phyloP scores from a whole-genome alignment of 2,113 vertebrate genomes.

The Bucco capensis region DNA sequence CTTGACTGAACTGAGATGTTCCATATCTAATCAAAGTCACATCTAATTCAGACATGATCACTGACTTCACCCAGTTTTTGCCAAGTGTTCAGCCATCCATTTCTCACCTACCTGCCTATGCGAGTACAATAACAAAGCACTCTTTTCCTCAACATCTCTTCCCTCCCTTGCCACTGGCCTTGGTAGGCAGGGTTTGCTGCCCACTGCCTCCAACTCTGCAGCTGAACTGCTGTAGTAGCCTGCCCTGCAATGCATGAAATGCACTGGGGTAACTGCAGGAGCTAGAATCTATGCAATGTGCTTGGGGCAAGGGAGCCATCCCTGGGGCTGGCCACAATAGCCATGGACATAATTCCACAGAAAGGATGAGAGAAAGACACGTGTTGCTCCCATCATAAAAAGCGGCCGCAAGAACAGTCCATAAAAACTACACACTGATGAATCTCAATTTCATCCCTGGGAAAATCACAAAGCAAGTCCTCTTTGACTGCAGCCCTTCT shows the following conservation, averaged over 20 bases:
- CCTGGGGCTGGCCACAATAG: not conserved
- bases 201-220: rapidly evolving
- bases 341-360: not conserved
- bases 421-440: not conserved
- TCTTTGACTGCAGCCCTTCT: not conserved
- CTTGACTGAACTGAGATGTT: not conserved
- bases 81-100: not conserved
- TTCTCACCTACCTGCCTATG: rapidly evolving
- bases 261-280: not conserved
- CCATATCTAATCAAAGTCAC: not conserved
- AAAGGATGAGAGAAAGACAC: not conserved
- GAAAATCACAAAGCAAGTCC: not conserved
- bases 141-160: not conserved
- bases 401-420: not conserved
- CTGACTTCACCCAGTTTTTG: not conserved
- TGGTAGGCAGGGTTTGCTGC: not conserved
- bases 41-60: not conserved
- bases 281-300: not conserved
- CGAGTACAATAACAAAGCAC: not conserved
- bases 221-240: not conserved
- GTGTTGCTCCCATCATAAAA: not conserved
- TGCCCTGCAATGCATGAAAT: not conserved
- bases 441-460: not conserved
- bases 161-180: not conserved
- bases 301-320: not conserved